Evolutionary conservation across 2,113 vertebrate genomes (phyloP).

Genomic region (Geococcyx californianus): DNA sequence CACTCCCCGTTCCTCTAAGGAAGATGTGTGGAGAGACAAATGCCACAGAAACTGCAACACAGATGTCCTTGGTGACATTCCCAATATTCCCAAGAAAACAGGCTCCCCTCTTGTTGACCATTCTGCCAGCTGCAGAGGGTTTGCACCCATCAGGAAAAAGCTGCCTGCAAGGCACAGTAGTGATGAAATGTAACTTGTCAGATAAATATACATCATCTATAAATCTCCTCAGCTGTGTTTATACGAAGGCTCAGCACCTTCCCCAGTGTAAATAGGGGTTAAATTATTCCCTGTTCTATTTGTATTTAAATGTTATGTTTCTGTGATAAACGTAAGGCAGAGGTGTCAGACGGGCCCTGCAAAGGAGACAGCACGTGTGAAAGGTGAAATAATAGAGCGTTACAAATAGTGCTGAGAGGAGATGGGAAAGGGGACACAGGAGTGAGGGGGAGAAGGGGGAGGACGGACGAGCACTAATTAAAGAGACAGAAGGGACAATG

Average conservation of each 20-base stretch:
- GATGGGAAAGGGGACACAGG: not conserved
- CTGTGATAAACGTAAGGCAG: constrained; percentile 49
- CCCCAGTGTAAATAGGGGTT: constrained; percentile 62
- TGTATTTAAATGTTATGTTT: constrained; percentile 71
- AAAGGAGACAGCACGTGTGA: not conserved
- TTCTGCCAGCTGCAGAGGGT: not conserved
- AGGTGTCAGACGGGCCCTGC: constrained; percentile 36
- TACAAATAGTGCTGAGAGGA: constrained; percentile 18
- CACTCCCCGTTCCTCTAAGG: not conserved
- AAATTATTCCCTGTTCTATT: constrained; percentile 70
- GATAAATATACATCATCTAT: not conserved
- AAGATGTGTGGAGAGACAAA: not conserved
- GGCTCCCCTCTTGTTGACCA: not conserved
- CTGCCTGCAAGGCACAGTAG: not conserved
- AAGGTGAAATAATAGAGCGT: constrained; percentile 24
- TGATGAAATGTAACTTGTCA: not conserved
- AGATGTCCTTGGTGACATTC: not conserved
- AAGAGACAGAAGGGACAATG: constrained; percentile 55
- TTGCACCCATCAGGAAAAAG: not conserved
- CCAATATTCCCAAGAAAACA: not conserved
- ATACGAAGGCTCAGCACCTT: not conserved
- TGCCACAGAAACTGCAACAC: not conserved
- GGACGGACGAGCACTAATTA: constrained; percentile 20
- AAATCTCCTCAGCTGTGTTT: constrained; percentile 5
- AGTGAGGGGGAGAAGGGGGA: not conserved